These are phyloP conservation scores for Boulengerochromis microlepis DNA, from an alignment of 2,113 vertebrate genomes.

Conservation along the genomic window DNA sequence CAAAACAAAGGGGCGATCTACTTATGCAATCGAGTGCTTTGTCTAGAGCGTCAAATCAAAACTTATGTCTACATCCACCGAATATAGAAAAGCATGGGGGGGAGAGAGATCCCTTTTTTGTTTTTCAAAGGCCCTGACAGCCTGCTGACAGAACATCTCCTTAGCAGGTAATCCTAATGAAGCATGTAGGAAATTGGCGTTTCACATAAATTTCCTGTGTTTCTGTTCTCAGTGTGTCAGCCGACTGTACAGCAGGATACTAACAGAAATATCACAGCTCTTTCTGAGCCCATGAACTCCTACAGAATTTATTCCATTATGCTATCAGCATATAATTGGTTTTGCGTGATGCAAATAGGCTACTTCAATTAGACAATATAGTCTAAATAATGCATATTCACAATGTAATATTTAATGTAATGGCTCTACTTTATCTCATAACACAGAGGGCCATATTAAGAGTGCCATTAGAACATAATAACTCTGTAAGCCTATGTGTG, in stretches of 20 bases:
- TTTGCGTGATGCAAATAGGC: conserved; percentile 33
- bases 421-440: conserved; percentile 30
- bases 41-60: neutral
- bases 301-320: neutral
- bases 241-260: neutral
- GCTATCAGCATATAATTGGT: conserved; percentile 19
- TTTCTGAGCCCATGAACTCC: neutral
- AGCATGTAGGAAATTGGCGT: neutral
- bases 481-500: neutral
- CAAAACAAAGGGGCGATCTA: neutral
- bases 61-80: neutral
- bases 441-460: neutral
- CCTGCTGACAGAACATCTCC: neutral
- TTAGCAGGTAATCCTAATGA: neutral
- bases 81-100: neutral
- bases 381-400: conserved; percentile 36
- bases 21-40: rapidly evolving
- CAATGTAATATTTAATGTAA: conserved; percentile 28
- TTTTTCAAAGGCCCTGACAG: neutral
- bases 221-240: neutral
- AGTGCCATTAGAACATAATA: conserved; percentile 25
- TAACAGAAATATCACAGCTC: neutral
- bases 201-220: neutral
- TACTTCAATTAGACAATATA: conserved; percentile 13
- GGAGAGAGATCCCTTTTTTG: rapidly evolving